Percentiles rank a stretch among this genome's conserved stretches.
phyloP scores from a whole-genome alignment of 2,797 vertebrate species.

The Buceros bicornis region DNA sequence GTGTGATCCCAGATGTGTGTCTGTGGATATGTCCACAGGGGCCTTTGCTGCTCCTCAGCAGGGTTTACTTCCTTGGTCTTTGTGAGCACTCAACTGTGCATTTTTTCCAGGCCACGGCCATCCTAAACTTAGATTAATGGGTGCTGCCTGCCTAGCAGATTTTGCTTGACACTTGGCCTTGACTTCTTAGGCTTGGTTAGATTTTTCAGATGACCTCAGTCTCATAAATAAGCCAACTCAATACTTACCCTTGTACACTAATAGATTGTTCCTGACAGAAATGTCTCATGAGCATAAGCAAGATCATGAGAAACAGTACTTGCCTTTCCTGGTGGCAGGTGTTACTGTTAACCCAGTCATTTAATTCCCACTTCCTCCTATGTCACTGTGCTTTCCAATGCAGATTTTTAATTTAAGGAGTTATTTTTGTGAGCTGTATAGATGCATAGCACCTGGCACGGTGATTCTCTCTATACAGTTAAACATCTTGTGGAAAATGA shows the following conservation, averaged over 20 bases:
- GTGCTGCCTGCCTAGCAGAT: background rate
- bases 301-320: background rate
- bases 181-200: background rate
- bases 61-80: background rate
- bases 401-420: background rate
- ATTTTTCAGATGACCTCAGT: background rate
- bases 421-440: background rate
- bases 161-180: background rate
- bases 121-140: background rate
- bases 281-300: background rate
- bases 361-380: background rate
- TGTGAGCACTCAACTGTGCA: background rate
- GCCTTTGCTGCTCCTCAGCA: background rate
- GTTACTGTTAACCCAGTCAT: background rate
- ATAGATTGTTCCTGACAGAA: background rate
- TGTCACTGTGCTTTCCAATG: background rate
- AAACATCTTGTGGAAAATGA: background rate
- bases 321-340: background rate
- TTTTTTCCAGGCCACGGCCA: background rate
- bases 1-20: background rate
- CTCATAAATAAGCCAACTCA: background rate
- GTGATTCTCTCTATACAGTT: background rate
- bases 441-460: background rate
- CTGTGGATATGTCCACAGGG: background rate
- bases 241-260: background rate